These are phyloP conservation scores for Agapornis canus DNA, from an alignment of 2,797 vertebrate species.

Conservation along the genomic window DNA sequence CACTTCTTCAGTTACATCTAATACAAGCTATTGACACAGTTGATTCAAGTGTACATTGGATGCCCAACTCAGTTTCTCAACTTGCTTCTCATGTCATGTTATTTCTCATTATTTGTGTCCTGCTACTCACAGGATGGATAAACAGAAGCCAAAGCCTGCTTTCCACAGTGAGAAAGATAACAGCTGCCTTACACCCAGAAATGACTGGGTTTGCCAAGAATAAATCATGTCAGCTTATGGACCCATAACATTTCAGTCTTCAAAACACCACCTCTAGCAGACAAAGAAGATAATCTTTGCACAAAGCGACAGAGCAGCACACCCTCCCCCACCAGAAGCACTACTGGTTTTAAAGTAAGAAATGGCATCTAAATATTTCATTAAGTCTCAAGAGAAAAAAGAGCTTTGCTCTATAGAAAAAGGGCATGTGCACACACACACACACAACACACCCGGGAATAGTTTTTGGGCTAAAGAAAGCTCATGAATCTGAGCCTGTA, in stretches of 20 bases:
- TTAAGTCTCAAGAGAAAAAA: background rate
- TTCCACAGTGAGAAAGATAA: background rate
- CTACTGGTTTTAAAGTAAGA: background rate
- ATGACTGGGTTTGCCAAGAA: background rate
- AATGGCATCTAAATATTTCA: background rate
- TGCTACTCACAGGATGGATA: background rate
- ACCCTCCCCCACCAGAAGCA: background rate
- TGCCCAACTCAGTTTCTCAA: background rate
- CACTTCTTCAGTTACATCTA: background rate
- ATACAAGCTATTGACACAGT: background rate
- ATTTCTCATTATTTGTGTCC: background rate
- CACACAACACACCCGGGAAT: background rate
- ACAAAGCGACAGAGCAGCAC: background rate
- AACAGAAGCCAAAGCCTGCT: background rate
- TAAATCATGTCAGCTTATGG: background rate
- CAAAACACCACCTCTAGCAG: background rate
- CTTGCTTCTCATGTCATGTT: fast-evolving
- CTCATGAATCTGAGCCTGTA: background rate
- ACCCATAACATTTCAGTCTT: background rate
- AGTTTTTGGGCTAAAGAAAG: background rate
- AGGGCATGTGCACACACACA: background rate
- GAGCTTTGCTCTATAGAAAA: background rate
- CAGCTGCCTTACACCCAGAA: background rate
- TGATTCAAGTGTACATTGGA: background rate
- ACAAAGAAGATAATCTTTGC: background rate